These are phyloP conservation scores for Zhengitettix transpicula DNA, from an alignment of 2,888 invertebrate species.

Conservation along the genomic window DNA sequence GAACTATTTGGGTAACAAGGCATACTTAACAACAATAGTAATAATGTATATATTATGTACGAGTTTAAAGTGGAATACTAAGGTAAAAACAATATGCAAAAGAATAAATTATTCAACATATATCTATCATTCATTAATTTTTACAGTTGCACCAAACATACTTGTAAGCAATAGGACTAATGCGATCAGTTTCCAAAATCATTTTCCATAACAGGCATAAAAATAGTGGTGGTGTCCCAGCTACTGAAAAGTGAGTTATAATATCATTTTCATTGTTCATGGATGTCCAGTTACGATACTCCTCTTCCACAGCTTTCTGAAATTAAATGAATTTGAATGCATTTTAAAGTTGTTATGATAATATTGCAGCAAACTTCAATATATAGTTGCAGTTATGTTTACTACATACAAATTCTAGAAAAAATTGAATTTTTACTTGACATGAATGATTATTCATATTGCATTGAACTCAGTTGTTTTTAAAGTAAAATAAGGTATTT, in stretches of 20 bases:
- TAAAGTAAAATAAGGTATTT: no score
- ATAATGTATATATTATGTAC: no score
- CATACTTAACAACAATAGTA: no score
- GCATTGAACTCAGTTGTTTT: no score
- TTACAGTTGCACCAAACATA: constrained; percentile 19
- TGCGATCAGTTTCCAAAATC: constrained; percentile 83
- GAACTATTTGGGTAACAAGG: no score
- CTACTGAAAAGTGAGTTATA: constrained; percentile 85
- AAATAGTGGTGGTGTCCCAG: constrained; percentile 82
- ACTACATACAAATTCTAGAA: no score
- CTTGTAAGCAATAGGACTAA: constrained; percentile 92
- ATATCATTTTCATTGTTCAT: constrained; percentile 96
- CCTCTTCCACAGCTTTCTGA: constrained; percentile 78
- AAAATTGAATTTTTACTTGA: no score
- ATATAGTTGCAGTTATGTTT: no score
- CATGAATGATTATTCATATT: no score
- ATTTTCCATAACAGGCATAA: constrained; percentile 90
- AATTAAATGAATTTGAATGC: neutral
- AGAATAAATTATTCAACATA: neutral
- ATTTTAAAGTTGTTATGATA: no score
- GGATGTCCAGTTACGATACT: constrained; percentile 89
- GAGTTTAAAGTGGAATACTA: no score
- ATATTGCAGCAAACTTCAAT: no score
- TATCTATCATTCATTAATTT: neutral
- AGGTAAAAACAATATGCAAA: neutral